Evolutionary conservation across 2,888 invertebrate genomes (phyloP).

Genomic region (Bombyx huttoni): DNA sequence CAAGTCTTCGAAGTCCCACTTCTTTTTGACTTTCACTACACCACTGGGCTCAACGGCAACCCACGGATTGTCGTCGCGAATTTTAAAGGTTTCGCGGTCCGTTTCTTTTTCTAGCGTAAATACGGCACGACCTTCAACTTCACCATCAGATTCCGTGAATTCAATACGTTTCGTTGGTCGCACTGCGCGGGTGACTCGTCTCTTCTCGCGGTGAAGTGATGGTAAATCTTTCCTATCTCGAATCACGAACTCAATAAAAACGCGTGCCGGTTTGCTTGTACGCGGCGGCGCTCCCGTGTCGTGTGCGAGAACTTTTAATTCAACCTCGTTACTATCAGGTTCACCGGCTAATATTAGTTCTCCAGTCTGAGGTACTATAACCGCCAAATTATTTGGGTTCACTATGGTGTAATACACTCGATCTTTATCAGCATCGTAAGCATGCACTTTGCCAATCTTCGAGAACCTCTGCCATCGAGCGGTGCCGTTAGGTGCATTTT

Average conservation of each 20-base stretch:
- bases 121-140: slow-evolving; percentile 88
- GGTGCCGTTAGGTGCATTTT: slow-evolving; percentile 72
- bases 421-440: slow-evolving; percentile 93
- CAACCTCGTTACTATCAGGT: slow-evolving; percentile 77
- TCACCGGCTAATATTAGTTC: slow-evolving; percentile 88
- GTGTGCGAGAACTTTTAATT: slow-evolving; percentile 85
- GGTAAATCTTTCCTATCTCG: slow-evolving; percentile 74
- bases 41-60: slow-evolving; percentile 93
- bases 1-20: slow-evolving; percentile 96
- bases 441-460: slow-evolving; percentile 87
- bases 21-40: slow-evolving; percentile 93
- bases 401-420: slow-evolving; percentile 88
- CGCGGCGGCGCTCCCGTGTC: slow-evolving; percentile 83
- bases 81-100: slow-evolving; percentile 92
- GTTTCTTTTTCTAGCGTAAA: slow-evolving; percentile 94
- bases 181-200: slow-evolving; percentile 90
- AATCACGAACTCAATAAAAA: slow-evolving; percentile 80
- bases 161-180: slow-evolving; percentile 94
- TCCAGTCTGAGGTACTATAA: slow-evolving; percentile 94
- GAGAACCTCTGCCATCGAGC: slow-evolving; percentile 84
- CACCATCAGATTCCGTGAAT: slow-evolving; percentile 92
- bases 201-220: slow-evolving; percentile 78
- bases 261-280: slow-evolving; percentile 80
- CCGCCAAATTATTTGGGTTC: slow-evolving; percentile 85
- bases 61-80: slow-evolving; percentile 94